Evolutionary conservation across 2,113 vertebrate genomes (phyloP).

Genomic region (Corynorhinus townsendii): DNA sequence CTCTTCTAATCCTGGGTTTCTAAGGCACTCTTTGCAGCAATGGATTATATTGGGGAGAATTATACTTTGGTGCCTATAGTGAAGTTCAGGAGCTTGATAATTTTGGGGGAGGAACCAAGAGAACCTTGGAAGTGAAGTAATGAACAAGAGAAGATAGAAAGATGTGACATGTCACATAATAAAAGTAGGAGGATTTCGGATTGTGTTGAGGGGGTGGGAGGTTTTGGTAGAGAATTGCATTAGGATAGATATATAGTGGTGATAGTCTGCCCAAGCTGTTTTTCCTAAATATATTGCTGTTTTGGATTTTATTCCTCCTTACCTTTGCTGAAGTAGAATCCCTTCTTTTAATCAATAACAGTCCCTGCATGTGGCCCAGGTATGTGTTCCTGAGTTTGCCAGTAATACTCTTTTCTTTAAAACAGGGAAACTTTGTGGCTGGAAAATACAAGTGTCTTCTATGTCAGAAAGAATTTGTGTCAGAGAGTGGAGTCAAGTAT

Average conservation of each 20-base stretch:
- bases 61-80: neutral
- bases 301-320: neutral
- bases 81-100: neutral
- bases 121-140: constrained; percentile 9
- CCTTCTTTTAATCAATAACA: neutral
- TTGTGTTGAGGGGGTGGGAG: neutral
- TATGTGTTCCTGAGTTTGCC: constrained; percentile 18
- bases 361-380: neutral
- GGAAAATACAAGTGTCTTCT: constrained; percentile 95
- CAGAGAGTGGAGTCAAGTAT: constrained; percentile 97
- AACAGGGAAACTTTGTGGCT: constrained; percentile 92
- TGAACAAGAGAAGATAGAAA: constrained; percentile 5
- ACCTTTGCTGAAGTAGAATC: constrained; percentile 1
- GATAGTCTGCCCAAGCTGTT: neutral
- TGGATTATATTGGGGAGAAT: neutral
- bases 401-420: constrained; percentile 28
- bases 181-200: neutral
- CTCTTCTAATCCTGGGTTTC: constrained; percentile 7
- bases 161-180: neutral
- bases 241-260: neutral
- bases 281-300: neutral
- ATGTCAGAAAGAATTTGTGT: constrained; percentile 94
- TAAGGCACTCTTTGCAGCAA: neutral
- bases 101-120: constrained; percentile 8
- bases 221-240: neutral